phyloP scores from a whole-genome alignment of 1,140 invertebrate genomes.

The Nylanderia fulva region DNA sequence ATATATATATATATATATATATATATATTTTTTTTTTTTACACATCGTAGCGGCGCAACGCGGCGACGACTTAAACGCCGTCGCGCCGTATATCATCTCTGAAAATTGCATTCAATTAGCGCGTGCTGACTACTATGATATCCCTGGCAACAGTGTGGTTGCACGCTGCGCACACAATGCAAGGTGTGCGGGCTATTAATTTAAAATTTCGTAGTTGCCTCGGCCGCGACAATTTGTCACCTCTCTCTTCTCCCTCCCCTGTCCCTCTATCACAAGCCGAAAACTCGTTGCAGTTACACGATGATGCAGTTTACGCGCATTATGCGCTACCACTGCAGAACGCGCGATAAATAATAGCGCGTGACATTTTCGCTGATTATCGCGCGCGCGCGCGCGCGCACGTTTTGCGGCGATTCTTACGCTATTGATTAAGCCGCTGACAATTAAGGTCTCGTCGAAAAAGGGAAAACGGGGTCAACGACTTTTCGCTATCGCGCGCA shows the following conservation, averaged over 20 bases:
- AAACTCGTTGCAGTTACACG: background rate
- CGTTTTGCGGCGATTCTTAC: background rate
- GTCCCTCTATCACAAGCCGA: background rate
- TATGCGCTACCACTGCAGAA: background rate
- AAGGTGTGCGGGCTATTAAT: conserved; percentile 35
- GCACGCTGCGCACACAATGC: conserved; percentile 12
- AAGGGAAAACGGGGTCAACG: background rate
- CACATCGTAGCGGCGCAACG: background rate
- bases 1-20: no score
- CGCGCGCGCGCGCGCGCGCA: background rate
- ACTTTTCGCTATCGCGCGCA: background rate
- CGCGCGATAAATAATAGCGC: background rate
- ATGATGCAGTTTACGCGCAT: conserved; percentile 21
- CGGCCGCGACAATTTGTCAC: conserved; percentile 54
- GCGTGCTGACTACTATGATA: background rate
- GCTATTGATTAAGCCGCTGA: background rate
- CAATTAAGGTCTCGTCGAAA: conserved; percentile 1
- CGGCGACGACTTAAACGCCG: background rate
- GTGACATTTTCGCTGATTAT: background rate
- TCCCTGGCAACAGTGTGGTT: conserved; percentile 4
- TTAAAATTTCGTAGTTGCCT: conserved; percentile 47
- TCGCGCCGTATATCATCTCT: background rate
- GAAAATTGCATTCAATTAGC: conserved; percentile 53
- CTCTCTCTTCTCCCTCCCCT: background rate
- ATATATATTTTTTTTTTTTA: no score